Conservation (phyloP, 2,888 invertebrate genomes). For the Torymus aiolomorphi region DNA sequence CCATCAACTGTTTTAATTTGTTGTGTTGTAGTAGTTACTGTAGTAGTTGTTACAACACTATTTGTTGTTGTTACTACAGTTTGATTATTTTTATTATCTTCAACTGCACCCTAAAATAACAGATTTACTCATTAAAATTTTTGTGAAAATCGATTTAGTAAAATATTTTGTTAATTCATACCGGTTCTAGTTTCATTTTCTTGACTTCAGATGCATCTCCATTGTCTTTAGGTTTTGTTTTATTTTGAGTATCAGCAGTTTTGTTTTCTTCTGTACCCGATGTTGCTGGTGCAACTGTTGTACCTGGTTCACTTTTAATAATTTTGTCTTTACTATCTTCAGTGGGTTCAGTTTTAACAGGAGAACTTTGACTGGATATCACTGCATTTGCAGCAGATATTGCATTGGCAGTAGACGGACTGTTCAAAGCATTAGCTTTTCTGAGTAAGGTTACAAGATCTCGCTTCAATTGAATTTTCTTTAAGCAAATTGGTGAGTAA, state of each 20-base stretch:
- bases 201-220: slow-evolving; percentile 60
- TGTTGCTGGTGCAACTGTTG: not conserved
- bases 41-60: slow-evolving; percentile 74
- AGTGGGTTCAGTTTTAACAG: slow-evolving; percentile 55
- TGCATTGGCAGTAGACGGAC: slow-evolving; percentile 47
- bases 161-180: slow-evolving; percentile 32
- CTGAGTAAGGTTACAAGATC: slow-evolving; percentile 81
- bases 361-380: slow-evolving; percentile 48
- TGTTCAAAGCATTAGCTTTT: slow-evolving; percentile 79
- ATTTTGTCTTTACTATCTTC: slow-evolving; percentile 44
- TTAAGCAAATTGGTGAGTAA: slow-evolving; percentile 89
- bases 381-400: slow-evolving; percentile 57
- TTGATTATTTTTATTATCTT: slow-evolving; percentile 75
- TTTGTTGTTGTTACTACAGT: slow-evolving; percentile 71
- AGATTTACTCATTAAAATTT: slow-evolving; percentile 75
- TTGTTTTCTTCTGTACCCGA: slow-evolving; percentile 61
- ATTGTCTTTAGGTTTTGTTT: slow-evolving; percentile 26
- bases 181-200: slow-evolving; percentile 68
- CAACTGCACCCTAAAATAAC: slow-evolving; percentile 76
- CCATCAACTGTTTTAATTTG: slow-evolving; percentile 76
- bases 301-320: slow-evolving; percentile 63
- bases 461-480: slow-evolving; percentile 83
- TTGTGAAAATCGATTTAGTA: slow-evolving; percentile 6
- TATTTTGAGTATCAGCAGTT: slow-evolving; percentile 76
- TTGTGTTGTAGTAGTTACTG: slow-evolving; percentile 73